Conservation (phyloP, 2,888 invertebrate genomes). For the Perizoma flavofasciatum region DNA sequence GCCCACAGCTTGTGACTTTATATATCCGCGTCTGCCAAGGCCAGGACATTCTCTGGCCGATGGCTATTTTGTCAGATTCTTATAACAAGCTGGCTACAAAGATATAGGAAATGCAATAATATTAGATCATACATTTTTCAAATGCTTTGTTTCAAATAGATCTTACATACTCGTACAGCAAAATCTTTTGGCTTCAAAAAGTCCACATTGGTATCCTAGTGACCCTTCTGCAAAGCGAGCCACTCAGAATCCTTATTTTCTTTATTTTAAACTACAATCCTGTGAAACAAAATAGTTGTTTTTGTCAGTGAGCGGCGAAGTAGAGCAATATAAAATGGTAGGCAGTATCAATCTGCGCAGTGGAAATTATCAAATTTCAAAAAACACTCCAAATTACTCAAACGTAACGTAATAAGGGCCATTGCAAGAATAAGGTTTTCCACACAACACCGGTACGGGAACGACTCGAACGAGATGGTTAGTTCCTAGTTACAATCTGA, state of each 20-base stretch:
- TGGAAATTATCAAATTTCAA: slow-evolving; percentile 26
- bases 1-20: neutral
- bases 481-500: neutral
- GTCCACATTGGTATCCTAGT: too few relatives aligned
- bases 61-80: slow-evolving; percentile 26
- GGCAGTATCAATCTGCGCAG: slow-evolving; percentile 12
- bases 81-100: slow-evolving; percentile 8
- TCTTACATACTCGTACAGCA: neutral
- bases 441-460: slow-evolving; percentile 1
- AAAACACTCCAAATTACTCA: slow-evolving; percentile 24
- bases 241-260: too few relatives aligned
- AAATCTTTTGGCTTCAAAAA: too few relatives aligned
- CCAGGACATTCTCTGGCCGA: slow-evolving; percentile 43
- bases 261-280: too few relatives aligned
- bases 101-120: slow-evolving; percentile 10
- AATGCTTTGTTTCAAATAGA: slow-evolving; percentile 10
- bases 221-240: too few relatives aligned
- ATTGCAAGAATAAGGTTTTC: slow-evolving; percentile 2
- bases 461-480: slow-evolving; percentile 5
- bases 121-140: neutral
- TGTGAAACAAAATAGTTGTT: too few relatives aligned
- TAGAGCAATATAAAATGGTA: neutral
- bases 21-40: slow-evolving; percentile 44
- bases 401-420: slow-evolving; percentile 22
- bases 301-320: too few relatives aligned